Evolutionary conservation across 2,888 invertebrate genomes (phyloP).

Genomic region (Volucella inanis): DNA sequence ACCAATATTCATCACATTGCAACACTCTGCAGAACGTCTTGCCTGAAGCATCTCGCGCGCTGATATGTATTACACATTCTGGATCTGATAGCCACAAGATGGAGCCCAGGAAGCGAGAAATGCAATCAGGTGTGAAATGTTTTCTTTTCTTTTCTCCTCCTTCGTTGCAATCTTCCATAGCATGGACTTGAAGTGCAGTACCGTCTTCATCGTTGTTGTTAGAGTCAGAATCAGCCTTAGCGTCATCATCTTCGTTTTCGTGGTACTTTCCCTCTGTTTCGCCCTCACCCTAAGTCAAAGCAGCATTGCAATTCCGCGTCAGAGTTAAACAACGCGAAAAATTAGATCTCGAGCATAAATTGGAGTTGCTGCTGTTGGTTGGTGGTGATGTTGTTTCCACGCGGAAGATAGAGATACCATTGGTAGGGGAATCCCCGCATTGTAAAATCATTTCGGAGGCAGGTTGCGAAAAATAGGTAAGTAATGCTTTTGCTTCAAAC

Average conservation of each 20-base stretch:
- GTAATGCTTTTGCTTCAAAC: slow-evolving; percentile 43
- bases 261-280: too few species aligned
- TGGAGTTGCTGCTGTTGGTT: slow-evolving; percentile 53
- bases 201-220: background rate
- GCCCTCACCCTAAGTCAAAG: too few species aligned
- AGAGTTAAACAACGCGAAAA: slow-evolving; percentile 66
- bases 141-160: slow-evolving; percentile 21
- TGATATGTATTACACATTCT: slow-evolving; percentile 33
- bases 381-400: slow-evolving; percentile 35
- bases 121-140: slow-evolving; percentile 72
- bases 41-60: slow-evolving; percentile 35
- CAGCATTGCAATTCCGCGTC: slow-evolving; percentile 33
- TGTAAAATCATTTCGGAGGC: slow-evolving; percentile 31
- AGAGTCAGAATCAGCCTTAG: background rate
- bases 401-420: slow-evolving; percentile 20
- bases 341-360: slow-evolving; percentile 73
- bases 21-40: slow-evolving; percentile 12
- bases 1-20: slow-evolving; percentile 2
- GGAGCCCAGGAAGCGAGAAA: slow-evolving; percentile 50
- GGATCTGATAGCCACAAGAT: slow-evolving; percentile 60
- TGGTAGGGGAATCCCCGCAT: slow-evolving; percentile 45
- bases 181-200: slow-evolving; percentile 34
- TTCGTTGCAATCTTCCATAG: slow-evolving; percentile 4
- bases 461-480: slow-evolving; percentile 40
- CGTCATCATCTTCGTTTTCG: slow-evolving; percentile 7